phyloP scores from a whole-genome alignment of 2,797 vertebrate species.

The Odontamblyopus rebecca region DNA sequence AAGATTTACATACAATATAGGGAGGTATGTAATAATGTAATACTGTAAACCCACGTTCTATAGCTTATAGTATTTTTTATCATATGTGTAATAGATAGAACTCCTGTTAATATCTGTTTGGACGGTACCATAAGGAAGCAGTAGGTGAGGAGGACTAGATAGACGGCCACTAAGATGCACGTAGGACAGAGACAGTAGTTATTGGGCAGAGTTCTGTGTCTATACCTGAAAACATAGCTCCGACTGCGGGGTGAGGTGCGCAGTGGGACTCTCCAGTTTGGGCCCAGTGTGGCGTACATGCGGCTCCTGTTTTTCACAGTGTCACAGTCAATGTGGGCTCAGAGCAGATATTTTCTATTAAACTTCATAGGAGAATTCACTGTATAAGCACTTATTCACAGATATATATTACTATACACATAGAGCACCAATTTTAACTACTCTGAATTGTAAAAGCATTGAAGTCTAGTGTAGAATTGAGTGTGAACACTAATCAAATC shows the following conservation, averaged over 20 bases:
- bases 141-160: not conserved
- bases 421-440: not conserved
- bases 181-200: too few relatives aligned
- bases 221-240: conserved; percentile 93
- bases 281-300: conserved; percentile 94
- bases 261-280: conserved; percentile 93
- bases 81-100: not conserved
- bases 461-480: not conserved
- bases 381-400: not conserved
- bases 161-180: not conserved
- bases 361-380: not conserved
- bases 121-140: not conserved
- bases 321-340: conserved; percentile 47
- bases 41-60: too few relatives aligned
- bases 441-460: not conserved
- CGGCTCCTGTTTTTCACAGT: conserved; percentile 87
- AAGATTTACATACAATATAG: too few relatives aligned
- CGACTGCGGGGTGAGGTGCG: conserved; percentile 89
- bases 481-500: not conserved
- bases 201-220: not conserved
- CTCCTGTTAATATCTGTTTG: not conserved
- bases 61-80: not conserved
- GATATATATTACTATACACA: not conserved
- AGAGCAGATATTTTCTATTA: not conserved
- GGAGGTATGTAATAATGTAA: too few relatives aligned